Base-by-base conservation (phyloP, 2,888 invertebrate species). In the Oxystoma pomonae region DNA sequence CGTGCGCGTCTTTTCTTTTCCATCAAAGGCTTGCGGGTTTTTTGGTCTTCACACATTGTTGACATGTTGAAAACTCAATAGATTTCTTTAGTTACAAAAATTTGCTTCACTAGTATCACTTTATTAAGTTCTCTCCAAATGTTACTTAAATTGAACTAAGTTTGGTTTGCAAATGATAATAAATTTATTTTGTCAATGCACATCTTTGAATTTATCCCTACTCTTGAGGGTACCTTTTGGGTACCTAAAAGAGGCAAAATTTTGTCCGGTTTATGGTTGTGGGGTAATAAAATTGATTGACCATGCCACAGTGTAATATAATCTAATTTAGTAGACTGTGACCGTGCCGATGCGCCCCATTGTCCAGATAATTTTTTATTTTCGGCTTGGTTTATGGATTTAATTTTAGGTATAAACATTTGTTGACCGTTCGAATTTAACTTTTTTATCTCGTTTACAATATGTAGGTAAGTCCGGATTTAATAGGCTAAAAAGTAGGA, bases 1-100 rank as follows among this genome's bases (percentile, higher is more conserved):
- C 72, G 62, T 0, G 71, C 71, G 16, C 72, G 66, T n/a, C 72
- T 62, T 57, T 71, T 71, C 58, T 72, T 71, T 62, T 72, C 71
- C 70, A 72, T 71, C 35, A 72, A 35, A 5, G 72, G 72, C 59
- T 72, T 72, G 17, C 72, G 59, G 17, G 68, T 58, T 65, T 72
- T 72, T 53, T 67, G 60, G 2, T 70, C 68, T 51, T 70, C 70
- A 12, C 63, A 55, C 22, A 57, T 56, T 18, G 22, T 61, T n/a
- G 35, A 35, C 35, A 35, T 35, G 3, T 7, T 35, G 35, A 35
- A 7, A 3, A 35, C 35, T 35, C 12, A n/a, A n/a, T n/a, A n/a
- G n/a, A n/a, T n/a, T n/a, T n/a, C n/a, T n/a, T n/a, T n/a, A n/a
- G n/a, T n/a, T n/a, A n/a, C n/a, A n/a, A n/a, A n/a, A n/a, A n/a